phyloP scores from a whole-genome alignment of 2,888 invertebrate species.

The Ectropis crepuscularia region DNA sequence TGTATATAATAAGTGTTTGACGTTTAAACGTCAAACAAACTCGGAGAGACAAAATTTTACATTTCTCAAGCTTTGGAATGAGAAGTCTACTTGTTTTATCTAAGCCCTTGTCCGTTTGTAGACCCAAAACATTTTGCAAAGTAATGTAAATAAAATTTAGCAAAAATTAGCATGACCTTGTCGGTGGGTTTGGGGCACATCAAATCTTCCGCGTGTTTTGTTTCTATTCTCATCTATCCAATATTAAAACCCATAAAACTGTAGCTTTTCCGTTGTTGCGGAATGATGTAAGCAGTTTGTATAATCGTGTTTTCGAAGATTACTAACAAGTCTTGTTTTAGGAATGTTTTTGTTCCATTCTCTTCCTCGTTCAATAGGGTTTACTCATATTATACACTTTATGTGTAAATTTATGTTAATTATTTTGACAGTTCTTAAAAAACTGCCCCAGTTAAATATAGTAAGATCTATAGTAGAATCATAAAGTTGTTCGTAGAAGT shows the following conservation, averaged over 20 bases:
- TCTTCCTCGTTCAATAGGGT: constrained; percentile 16
- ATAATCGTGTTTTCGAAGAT: constrained; percentile 27
- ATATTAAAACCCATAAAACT: constrained; percentile 33
- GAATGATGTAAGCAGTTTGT: constrained; percentile 44
- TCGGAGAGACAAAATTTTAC: no score
- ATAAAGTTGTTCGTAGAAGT: no score
- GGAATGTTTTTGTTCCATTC: constrained; percentile 14
- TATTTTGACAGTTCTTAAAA: no score
- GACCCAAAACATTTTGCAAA: background rate
- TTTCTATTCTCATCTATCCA: constrained; percentile 30
- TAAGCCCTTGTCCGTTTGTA: background rate
- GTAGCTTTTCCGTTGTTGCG: constrained; percentile 22
- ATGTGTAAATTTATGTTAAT: background rate
- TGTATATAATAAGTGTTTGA: no score
- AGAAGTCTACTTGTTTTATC: no score
- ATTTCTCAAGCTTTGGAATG: no score
- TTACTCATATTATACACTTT: no score
- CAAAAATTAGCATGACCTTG: constrained; percentile 5
- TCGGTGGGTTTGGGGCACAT: constrained; percentile 19
- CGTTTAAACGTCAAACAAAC: no score
- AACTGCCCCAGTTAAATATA: no score
- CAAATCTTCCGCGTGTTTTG: constrained; percentile 22
- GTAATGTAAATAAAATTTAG: background rate
- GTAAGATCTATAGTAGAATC: no score
- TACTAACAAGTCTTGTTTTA: constrained; percentile 25